Base-by-base conservation (phyloP, 2,888 invertebrate species). In the Sepiola atlantica region DNA sequence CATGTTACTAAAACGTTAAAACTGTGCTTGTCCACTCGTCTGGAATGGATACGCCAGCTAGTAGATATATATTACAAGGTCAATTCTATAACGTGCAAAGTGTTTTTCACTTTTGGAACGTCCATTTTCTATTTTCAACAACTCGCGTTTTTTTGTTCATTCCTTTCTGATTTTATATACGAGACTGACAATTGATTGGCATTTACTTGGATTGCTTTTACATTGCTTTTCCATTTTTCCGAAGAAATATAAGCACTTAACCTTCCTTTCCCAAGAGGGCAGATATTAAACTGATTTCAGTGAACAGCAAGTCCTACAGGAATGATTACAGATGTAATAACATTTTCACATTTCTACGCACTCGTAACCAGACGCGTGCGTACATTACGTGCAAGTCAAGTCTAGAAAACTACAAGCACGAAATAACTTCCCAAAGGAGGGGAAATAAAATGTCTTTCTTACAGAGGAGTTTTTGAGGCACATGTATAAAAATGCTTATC, bases 61-160 rank as follows among this genome's bases (percentile, higher is more conserved):
- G n/a, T n/a, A n/a, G n/a, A n/a, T n/a, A n/a, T n/a, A n/a, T n/a
- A n/a, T 45, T 45, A 4, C 8, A 45, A 45, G 45, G 45, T 45
- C 28, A 61, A 77, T 77, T 77, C n/a, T 77, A n/a, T 77, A 77
- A 77, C 77, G 77, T 77, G 77, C n/a, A n/a, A n/a, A 77, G 32
- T 77, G n/a, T 77, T n/a, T 77, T 21, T 4, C 61, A 77, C n/a
- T 77, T 77, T 14, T n/a, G n/a, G n/a, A 77, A 77, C n/a, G n/a
- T 77, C 77, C 77, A 77, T 77, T 77, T 77, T 4, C n/a, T 77
- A 77, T 77, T 77, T 77, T 77, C n/a, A 77, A 77, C 77, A 77
- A 45, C 77, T 32, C 12, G 77, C 16, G 28, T 32, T 77, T n/a
- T 77, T 32, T 77, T 77, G 2, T 45, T 45, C 45, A 45, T n/a